A percentile compares a stretch with the other conserved stretches of the same genome.
Evolutionary conservation across 2,797 vertebrate species (phyloP).

Genomic region (Meriones psammophilus): DNA sequence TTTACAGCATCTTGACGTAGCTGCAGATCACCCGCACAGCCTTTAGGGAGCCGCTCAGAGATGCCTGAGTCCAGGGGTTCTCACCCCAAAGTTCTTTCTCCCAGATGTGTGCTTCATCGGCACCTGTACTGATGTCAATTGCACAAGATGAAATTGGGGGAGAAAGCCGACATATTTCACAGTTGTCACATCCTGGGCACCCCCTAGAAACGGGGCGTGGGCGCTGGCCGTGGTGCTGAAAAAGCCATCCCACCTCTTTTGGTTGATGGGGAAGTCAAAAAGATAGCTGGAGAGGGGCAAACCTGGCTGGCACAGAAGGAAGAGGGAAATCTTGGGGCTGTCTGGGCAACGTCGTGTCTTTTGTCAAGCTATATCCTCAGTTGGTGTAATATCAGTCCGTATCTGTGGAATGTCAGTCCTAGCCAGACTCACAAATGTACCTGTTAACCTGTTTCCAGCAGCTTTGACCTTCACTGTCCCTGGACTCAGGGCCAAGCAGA

Average conservation of each 20-base stretch:
- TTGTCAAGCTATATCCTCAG: background rate
- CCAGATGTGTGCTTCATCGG: background rate
- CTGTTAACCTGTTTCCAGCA: constrained; percentile 35
- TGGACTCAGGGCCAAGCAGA: background rate
- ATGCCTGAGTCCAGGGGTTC: background rate
- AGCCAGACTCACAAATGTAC: background rate
- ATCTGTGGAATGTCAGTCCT: background rate
- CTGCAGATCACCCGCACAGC: background rate
- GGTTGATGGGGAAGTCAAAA: background rate
- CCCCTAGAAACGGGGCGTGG: accelerated
- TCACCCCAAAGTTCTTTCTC: constrained; percentile 6
- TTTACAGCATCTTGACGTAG: background rate
- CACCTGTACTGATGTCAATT: background rate
- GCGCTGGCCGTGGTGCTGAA: background rate
- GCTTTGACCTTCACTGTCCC: constrained; percentile 15
- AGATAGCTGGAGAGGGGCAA: background rate
- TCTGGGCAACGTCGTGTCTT: background rate
- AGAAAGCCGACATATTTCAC: background rate
- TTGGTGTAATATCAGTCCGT: too few species aligned
- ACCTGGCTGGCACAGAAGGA: background rate
- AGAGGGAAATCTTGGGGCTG: background rate
- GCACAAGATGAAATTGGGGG: background rate
- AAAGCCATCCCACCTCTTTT: background rate
- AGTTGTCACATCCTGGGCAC: too few species aligned
- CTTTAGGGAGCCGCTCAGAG: background rate